A percentile compares a stretch with the other conserved stretches of the same genome.
Conservation (phyloP, 2,888 invertebrate species). For the Mongoloraphidia duomilia region DNA sequence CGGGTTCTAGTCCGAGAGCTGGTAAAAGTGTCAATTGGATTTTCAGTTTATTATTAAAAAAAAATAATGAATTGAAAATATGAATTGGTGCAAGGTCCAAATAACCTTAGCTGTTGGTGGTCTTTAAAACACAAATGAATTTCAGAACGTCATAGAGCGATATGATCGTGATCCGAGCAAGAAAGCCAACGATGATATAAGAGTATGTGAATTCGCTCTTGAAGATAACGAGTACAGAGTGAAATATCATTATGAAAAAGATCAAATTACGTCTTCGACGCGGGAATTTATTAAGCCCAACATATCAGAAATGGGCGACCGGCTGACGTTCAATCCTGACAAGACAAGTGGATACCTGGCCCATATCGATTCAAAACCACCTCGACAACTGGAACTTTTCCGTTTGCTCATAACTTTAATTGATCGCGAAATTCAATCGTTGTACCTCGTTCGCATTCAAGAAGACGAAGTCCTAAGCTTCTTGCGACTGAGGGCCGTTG, state of each 20-base stretch:
- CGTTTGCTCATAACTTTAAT: conserved; percentile 46
- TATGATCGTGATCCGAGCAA: conserved; percentile 40
- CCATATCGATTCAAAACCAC: conserved; percentile 40
- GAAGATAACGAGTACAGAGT: conserved; percentile 44
- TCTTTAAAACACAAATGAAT: too few relatives aligned
- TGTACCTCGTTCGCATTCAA: conserved; percentile 36
- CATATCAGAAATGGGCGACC: conserved; percentile 53
- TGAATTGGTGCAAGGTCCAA: too few relatives aligned
- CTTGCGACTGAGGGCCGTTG: conserved; percentile 30
- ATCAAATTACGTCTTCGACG: conserved; percentile 44
- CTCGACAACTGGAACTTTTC: conserved; percentile 49
- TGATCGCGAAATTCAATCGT: conserved; percentile 41
- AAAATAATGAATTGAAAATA: too few relatives aligned
- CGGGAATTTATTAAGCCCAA: conserved; percentile 54
- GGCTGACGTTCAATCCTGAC: conserved; percentile 45
- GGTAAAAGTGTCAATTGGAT: too few relatives aligned
- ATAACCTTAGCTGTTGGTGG: too few relatives aligned
- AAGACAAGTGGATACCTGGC: conserved; percentile 53
- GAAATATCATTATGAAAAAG: conserved; percentile 47
- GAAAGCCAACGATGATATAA: conserved; percentile 46
- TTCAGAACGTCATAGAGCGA: conserved; percentile 44
- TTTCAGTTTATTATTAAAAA: too few relatives aligned
- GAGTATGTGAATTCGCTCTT: conserved; percentile 47
- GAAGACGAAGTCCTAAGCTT: conserved; percentile 33
- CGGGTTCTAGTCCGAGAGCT: too few relatives aligned